phyloP scores from a whole-genome alignment of 1,140 invertebrate species.

The Magallana gigas region DNA sequence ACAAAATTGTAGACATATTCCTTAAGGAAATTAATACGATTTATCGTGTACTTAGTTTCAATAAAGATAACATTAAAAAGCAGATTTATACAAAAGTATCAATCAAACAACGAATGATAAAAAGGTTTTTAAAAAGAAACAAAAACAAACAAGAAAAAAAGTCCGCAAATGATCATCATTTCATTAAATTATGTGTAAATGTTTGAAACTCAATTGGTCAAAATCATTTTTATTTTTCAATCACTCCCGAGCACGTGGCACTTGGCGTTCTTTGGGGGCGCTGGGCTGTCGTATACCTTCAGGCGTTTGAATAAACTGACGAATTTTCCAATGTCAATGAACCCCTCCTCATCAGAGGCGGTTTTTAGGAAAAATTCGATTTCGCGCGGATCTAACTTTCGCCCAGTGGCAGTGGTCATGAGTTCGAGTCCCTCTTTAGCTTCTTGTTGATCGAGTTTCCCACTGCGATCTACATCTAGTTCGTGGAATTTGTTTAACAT shows the following conservation, averaged over 20 bases:
- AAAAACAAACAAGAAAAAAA: too few relatives aligned
- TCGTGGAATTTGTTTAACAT: conserved; percentile 72
- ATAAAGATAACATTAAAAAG: too few relatives aligned
- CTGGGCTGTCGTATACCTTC: conserved; percentile 71
- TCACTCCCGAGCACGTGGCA: conserved; percentile 52
- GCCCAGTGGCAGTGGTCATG: conserved; percentile 72
- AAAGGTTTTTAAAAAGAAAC: too few relatives aligned
- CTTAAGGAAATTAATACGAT: too few relatives aligned
- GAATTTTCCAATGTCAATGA: conserved; percentile 73
- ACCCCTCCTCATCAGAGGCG: conserved; percentile 66
- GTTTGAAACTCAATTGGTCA: background rate
- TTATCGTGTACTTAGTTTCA: too few relatives aligned
- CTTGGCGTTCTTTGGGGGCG: conserved; percentile 61
- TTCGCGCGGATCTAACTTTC: conserved; percentile 71
- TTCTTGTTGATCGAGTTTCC: conserved; percentile 71
- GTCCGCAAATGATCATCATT: too few relatives aligned
- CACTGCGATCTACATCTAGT: conserved; percentile 72
- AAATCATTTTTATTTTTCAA: background rate
- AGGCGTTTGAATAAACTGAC: conserved; percentile 71
- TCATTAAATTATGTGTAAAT: too few relatives aligned
- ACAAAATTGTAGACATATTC: background rate
- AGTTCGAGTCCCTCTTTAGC: conserved; percentile 68
- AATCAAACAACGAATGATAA: too few relatives aligned
- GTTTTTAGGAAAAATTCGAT: conserved; percentile 75
- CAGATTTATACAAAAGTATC: too few relatives aligned